Percentiles rank a stretch among this genome's conserved stretches.
Evolutionary conservation across 37 sponge, comb jelly and placozoan genomes (phyloP).

Genomic region (Halisarca cf. caerulea): DNA sequence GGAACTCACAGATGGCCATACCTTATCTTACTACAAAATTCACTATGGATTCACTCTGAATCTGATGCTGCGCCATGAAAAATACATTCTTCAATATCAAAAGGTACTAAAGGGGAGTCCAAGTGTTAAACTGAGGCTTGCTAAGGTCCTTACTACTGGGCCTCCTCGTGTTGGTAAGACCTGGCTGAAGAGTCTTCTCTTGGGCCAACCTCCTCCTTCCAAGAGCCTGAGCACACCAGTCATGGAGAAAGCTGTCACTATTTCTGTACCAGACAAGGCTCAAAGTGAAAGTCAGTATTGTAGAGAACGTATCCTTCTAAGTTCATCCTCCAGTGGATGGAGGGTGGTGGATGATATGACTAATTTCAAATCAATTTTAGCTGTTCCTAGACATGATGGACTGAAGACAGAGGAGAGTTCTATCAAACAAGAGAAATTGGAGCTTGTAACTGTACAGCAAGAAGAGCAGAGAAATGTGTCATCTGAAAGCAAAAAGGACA

Average conservation of each 20-base stretch:
- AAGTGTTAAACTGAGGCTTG: background rate
- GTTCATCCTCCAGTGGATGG: too few species aligned
- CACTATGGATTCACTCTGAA: conserved; percentile 84
- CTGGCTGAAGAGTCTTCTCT: conserved; percentile 3
- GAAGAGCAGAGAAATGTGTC: too few species aligned
- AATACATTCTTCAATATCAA: background rate
- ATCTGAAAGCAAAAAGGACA: too few species aligned
- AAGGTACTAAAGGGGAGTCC: background rate
- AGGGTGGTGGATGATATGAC: too few species aligned
- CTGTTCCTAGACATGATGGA: too few species aligned
- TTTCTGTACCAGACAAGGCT: background rate
- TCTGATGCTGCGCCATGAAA: too few species aligned
- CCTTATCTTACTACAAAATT: conserved; percentile 98
- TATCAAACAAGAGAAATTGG: too few species aligned
- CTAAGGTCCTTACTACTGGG: background rate
- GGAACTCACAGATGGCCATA: conserved; percentile 96
- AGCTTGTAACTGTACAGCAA: too few species aligned
- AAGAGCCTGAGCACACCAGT: conserved; percentile 11
- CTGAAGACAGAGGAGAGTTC: too few species aligned
- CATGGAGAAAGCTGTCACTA: background rate
- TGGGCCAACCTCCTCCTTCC: conserved; percentile 7
- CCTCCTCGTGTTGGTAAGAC: conserved; percentile 17
- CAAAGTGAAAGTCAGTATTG: background rate
- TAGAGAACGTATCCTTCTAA: too few species aligned
- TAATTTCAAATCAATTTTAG: too few species aligned